Evolutionary conservation across 2,113 vertebrate genomes (phyloP), one percentile per base, ranked within the genome.

Genomic region (Fregata magnificens): DNA sequence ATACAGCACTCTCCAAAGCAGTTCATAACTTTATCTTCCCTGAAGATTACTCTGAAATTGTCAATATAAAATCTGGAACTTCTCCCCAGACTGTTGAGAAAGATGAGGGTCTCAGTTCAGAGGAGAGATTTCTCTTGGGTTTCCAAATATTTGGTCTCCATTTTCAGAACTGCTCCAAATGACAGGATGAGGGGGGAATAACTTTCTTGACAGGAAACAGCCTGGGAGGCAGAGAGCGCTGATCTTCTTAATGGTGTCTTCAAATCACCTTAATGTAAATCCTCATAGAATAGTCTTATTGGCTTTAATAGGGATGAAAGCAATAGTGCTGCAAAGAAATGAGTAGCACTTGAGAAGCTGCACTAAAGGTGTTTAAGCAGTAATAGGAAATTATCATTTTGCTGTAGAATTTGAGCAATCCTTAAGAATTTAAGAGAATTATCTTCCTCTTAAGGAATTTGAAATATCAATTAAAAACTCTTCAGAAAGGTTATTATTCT

Each of bases 211-310:
- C 56, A 87, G 88, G 81, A 82, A 92, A 79, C 72, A 86, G 83
- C 70, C 86, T 84, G 83, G 40, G 44, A 95, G 83, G 73, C 95
- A 91, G 53, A 69, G 61, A 53, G 31, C 26, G 38, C 56, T 95
- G 80, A 95, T 96, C 94, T 93, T 77, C 94, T 92, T 95, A 95
- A 82, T 61, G 66, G 77, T 4, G 4, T 96, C 91, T 97, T 95
- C 83, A 72, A 96, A 95, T 91, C 47, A 0, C 77, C 49, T 91
- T 96, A 94, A 91, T 84, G 72, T 34, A 95, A 95, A 91, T 91
- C 93, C 69, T 91, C 49, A 69, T 7, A 61, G 91, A 89, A 95
- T 31, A 65, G 69, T 49, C 56, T 95, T 82, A 87, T 1, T 84
- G 49, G 73, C 86, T 97, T 76, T 89, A 91, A 85, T 32, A 80